Percentiles rank a stretch among this genome's conserved stretches.
phyloP scores from a whole-genome alignment of 2,888 invertebrate species.

The Cosmorhoe ocellata region DNA sequence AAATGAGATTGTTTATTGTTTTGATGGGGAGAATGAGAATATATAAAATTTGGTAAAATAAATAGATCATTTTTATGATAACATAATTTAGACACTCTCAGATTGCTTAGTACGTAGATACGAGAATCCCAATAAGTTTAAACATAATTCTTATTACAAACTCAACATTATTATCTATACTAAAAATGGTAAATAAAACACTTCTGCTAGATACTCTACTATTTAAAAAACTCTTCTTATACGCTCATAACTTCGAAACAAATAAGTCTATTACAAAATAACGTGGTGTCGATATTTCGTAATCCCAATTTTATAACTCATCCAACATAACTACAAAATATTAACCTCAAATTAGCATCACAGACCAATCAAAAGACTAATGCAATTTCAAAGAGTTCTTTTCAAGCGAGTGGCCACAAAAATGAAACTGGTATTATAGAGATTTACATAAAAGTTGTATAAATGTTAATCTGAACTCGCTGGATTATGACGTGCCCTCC shows the following conservation, averaged over 20 bases:
- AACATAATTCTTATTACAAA: too few species aligned
- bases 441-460: constrained; percentile 81
- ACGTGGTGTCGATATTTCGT: too few species aligned
- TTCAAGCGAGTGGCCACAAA: constrained; percentile 55
- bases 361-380: constrained; percentile 42
- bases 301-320: constrained; percentile 3
- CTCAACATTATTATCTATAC: too few species aligned
- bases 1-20: constrained; percentile 13
- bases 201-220: too few species aligned
- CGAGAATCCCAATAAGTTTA: too few species aligned
- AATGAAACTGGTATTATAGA: constrained; percentile 58
- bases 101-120: too few species aligned
- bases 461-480: constrained; percentile 74
- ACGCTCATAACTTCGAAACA: neutral
- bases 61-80: neutral
- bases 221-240: too few species aligned
- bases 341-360: constrained; percentile 27
- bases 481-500: constrained; percentile 70
- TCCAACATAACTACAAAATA: constrained; percentile 9
- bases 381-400: constrained; percentile 48
- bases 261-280: too few species aligned
- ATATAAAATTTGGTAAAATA: neutral
- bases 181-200: too few species aligned
- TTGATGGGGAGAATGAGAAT: neutral
- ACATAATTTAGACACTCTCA: too few species aligned